These are phyloP conservation scores for Sylvilagus bachmani DNA, from an alignment of 2,113 vertebrate genomes.

Conservation along the genomic window DNA sequence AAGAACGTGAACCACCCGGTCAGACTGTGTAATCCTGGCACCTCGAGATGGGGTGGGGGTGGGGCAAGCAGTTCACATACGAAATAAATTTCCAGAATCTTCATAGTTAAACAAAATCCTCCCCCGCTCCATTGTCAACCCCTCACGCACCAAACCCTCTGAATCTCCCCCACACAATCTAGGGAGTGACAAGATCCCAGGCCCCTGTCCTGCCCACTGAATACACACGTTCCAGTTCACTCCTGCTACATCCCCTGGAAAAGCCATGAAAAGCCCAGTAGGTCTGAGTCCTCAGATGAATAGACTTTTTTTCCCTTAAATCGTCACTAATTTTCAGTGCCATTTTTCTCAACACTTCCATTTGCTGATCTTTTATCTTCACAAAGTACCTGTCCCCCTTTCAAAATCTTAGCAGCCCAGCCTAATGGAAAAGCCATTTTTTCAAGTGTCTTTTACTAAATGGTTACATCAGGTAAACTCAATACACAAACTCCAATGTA, in stretches of 20 bases:
- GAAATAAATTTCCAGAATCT: not conserved
- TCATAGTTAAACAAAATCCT: not conserved
- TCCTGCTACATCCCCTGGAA: not conserved
- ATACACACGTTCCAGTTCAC: not conserved
- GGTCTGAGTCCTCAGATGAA: not conserved
- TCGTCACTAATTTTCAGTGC: fast-evolving
- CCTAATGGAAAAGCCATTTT: not conserved
- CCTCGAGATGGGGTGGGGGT: no score
- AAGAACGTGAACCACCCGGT: not conserved
- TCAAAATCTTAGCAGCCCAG: not conserved
- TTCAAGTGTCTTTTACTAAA: not conserved
- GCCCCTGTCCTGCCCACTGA: not conserved
- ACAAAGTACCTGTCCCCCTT: not conserved
- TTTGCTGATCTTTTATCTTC: not conserved
- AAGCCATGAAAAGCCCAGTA: fast-evolving
- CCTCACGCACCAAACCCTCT: not conserved
- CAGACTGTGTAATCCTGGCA: no score
- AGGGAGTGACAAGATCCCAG: not conserved
- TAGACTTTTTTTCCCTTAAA: not conserved
- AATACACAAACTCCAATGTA: not conserved
- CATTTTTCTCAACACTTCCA: not conserved
- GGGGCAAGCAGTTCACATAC: not conserved
- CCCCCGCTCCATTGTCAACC: fast-evolving
- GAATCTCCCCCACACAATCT: not conserved
- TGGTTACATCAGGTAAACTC: not conserved